These are phyloP conservation scores for Itoplectis maculator DNA, from an alignment of 2,888 invertebrate genomes.

Conservation along the genomic window DNA sequence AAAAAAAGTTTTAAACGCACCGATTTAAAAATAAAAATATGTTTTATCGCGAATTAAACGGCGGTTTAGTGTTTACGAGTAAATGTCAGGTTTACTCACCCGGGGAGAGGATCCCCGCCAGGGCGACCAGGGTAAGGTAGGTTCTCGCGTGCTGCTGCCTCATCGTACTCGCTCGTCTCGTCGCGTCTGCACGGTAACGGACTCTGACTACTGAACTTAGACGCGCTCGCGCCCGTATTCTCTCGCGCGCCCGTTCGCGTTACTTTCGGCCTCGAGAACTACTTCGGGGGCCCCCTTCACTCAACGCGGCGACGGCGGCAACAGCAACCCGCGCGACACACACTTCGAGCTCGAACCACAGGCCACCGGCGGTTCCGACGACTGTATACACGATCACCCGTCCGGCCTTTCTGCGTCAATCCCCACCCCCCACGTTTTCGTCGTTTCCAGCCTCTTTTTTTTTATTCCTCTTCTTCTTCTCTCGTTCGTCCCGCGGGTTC, in stretches of 20 bases:
- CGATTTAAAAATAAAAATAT: too few relatives aligned
- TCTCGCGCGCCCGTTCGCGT: conserved; percentile 55
- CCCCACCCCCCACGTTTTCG: conserved; percentile 51
- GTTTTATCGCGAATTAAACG: too few relatives aligned
- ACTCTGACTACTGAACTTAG: conserved; percentile 83
- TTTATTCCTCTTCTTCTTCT: too few relatives aligned
- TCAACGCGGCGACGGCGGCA: too few relatives aligned
- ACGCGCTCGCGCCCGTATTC: conserved; percentile 56
- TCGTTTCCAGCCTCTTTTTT: conserved; percentile 49
- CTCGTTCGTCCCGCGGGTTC: neutral
- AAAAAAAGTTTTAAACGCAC: too few relatives aligned
- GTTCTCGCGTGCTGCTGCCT: conserved; percentile 57
- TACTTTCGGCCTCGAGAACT: conserved; percentile 68
- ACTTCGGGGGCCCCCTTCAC: conserved; percentile 71
- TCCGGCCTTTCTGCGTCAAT: conserved; percentile 44
- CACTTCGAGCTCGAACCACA: conserved; percentile 33
- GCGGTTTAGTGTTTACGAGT: too few relatives aligned
- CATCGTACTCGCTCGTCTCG: conserved; percentile 61
- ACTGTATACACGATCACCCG: conserved; percentile 33
- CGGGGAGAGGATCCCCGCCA: conserved; percentile 77
- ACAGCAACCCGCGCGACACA: too few relatives aligned
- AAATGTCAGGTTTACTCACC: conserved; percentile 78
- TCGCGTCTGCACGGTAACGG: conserved; percentile 76
- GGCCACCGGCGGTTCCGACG: conserved; percentile 35
- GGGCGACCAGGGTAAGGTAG: conserved; percentile 76